These are phyloP conservation scores for Poeciliopsis gracilis DNA, from an alignment of 2,797 vertebrate genomes.

Conservation along the genomic window DNA sequence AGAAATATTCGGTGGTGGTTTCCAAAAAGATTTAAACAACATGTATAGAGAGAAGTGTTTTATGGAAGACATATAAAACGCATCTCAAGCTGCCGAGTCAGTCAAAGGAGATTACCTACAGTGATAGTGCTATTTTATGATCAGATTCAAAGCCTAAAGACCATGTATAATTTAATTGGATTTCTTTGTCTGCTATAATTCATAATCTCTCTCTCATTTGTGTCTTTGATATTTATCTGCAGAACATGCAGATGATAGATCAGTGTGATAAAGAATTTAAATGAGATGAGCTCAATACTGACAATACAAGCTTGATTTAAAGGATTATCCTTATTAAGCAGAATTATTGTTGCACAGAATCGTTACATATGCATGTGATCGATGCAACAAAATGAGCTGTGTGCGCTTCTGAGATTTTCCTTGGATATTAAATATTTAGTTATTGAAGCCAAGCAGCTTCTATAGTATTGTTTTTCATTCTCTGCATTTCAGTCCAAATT, in stretches of 20 bases:
- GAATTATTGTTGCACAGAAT: constrained; percentile 51
- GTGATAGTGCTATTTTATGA: constrained; percentile 18
- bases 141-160: constrained; percentile 41
- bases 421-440: constrained; percentile 20
- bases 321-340: constrained; percentile 72
- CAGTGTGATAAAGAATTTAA: constrained; percentile 60
- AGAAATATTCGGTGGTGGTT: not conserved
- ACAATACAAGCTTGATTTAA: constrained; percentile 57
- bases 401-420: constrained; percentile 15
- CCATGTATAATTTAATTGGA: constrained; percentile 57
- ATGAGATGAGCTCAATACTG: constrained; percentile 50
- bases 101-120: constrained; percentile 23
- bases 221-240: constrained; percentile 64
- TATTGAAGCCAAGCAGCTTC: not conserved
- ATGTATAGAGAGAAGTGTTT: not conserved
- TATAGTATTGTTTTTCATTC: not conserved
- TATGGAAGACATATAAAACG: not conserved
- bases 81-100: not conserved
- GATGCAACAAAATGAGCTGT: constrained; percentile 24
- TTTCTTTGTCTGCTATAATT: constrained; percentile 51
- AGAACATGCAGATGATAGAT: constrained; percentile 54
- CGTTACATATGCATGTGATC: constrained; percentile 28
- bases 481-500: not conserved
- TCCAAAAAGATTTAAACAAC: not conserved
- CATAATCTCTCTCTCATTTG: constrained; percentile 55